phyloP scores from a whole-genome alignment of 2,888 invertebrate species.

The Capitulum mitella region DNA sequence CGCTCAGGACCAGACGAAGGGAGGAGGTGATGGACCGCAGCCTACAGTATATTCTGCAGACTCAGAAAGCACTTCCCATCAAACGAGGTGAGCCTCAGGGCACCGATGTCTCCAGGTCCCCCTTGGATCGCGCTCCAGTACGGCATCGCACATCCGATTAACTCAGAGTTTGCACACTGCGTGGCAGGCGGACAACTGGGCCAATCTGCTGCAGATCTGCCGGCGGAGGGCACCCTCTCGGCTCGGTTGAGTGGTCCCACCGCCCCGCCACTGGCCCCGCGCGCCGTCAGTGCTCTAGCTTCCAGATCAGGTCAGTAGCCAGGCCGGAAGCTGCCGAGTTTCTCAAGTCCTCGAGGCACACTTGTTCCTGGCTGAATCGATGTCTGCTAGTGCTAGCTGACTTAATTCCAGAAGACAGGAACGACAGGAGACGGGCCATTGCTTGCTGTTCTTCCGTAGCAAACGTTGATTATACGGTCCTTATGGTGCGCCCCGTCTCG shows the following conservation, averaged over 20 bases:
- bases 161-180: too few species aligned
- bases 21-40: conserved; percentile 13
- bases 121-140: too few species aligned
- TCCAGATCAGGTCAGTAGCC: background rate
- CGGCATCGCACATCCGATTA: too few species aligned
- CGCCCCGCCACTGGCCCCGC: background rate
- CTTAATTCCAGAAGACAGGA: too few species aligned
- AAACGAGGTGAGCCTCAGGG: background rate
- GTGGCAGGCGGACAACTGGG: background rate
- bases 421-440: too few species aligned
- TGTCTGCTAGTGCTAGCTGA: too few species aligned
- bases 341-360: too few species aligned
- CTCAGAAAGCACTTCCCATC: background rate
- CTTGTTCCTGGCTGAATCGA: too few species aligned
- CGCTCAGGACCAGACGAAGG: background rate
- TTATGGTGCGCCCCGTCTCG: too few species aligned
- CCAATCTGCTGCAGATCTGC: background rate
- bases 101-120: too few species aligned
- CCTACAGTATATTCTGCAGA: background rate
- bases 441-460: too few species aligned
- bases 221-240: background rate
- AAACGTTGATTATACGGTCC: too few species aligned
- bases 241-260: background rate
- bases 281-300: background rate
- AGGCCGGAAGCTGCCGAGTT: background rate